These are phyloP conservation scores for Hormaphis cornu DNA, from an alignment of 1,140 invertebrate species.

Conservation along the genomic window DNA sequence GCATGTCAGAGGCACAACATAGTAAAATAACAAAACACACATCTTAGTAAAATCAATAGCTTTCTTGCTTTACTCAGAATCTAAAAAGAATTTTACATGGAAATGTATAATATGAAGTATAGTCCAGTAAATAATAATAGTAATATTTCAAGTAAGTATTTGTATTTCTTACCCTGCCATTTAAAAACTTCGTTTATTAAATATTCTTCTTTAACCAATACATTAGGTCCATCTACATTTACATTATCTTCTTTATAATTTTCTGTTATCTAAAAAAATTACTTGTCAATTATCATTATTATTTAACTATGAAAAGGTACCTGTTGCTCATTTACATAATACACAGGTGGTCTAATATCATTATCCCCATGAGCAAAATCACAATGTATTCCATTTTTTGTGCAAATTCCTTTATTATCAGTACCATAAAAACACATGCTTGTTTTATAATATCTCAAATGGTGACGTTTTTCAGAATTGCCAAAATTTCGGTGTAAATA, in stretches of 20 bases:
- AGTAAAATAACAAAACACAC: too few relatives aligned
- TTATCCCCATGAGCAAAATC: slow-evolving; percentile 96
- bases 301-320: slow-evolving; percentile 35
- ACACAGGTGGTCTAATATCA: slow-evolving; percentile 88
- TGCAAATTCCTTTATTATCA: slow-evolving; percentile 85
- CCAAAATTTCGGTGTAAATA: slow-evolving; percentile 93
- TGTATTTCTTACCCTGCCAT: slow-evolving; percentile 88
- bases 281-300: neutral
- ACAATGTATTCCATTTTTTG: slow-evolving; percentile 96
- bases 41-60: too few relatives aligned
- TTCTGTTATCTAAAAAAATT: slow-evolving; percentile 47
- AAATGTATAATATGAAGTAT: too few relatives aligned
- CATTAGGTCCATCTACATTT: slow-evolving; percentile 68
- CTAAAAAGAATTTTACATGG: too few relatives aligned
- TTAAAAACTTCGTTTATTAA: slow-evolving; percentile 97
- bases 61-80: too few relatives aligned
- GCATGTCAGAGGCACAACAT: too few relatives aligned
- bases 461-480: slow-evolving; percentile 93
- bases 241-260: slow-evolving; percentile 58
- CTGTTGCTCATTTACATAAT: slow-evolving; percentile 82
- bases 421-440: slow-evolving; percentile 98
- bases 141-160: neutral
- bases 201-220: slow-evolving; percentile 85
- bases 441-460: slow-evolving; percentile 96
- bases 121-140: too few relatives aligned